Evolutionary conservation across 1,140 invertebrate genomes (phyloP).

Genomic region (Platyura marginata): DNA sequence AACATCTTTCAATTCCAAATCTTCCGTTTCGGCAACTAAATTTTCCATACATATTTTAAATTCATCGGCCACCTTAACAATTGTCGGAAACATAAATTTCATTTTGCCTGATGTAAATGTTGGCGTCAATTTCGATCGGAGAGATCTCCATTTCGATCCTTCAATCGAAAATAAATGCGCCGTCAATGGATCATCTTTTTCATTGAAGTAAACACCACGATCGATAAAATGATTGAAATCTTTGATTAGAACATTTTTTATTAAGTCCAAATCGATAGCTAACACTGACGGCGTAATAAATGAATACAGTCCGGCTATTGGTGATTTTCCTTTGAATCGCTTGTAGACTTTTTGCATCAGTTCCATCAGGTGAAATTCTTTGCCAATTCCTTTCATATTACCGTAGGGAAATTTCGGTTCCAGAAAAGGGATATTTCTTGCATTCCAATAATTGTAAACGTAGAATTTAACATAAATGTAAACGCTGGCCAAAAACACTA

Average conservation of each 20-base stretch:
- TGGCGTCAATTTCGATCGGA: slow-evolving; percentile 24
- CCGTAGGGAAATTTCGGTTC: not conserved
- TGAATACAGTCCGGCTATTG: not conserved
- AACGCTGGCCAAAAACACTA: not conserved
- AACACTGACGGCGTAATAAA: slow-evolving; percentile 14
- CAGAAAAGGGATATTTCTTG: not conserved
- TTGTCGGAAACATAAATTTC: slow-evolving; percentile 21
- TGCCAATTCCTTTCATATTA: not conserved
- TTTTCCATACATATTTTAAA: slow-evolving; percentile 6
- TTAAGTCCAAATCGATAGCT: slow-evolving; percentile 22
- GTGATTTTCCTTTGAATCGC: not conserved
- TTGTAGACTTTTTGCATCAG: not conserved
- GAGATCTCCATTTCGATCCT: slow-evolving; percentile 20
- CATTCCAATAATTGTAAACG: not conserved
- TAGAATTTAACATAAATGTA: not conserved
- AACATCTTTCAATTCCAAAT: slow-evolving; percentile 28
- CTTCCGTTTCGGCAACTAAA: slow-evolving; percentile 9
- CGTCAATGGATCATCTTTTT: slow-evolving; percentile 11
- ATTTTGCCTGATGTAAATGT: slow-evolving; percentile 25
- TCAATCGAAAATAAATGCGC: slow-evolving; percentile 17
- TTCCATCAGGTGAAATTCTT: not conserved
- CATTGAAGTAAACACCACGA: slow-evolving; percentile 7
- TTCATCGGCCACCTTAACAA: slow-evolving; percentile 5
- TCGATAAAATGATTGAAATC: slow-evolving; percentile 27
- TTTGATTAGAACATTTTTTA: slow-evolving; percentile 27